phyloP scores from a whole-genome alignment of 2,113 vertebrate genomes.

The Hoplias malabaricus region DNA sequence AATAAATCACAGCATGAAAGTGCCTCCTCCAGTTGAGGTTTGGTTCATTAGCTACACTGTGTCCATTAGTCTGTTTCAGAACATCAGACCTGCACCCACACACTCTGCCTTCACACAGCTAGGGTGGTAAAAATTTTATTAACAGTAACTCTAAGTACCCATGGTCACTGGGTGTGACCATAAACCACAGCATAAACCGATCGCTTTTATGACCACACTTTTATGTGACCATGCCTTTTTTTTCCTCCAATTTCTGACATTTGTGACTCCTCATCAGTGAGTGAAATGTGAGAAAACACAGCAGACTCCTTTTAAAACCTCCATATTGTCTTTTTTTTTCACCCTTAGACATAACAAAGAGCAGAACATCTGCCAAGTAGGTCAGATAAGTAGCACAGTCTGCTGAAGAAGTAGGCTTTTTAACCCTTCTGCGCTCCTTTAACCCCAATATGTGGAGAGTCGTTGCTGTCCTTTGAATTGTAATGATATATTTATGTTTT shows the following conservation, averaged over 20 bases:
- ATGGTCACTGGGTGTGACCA: constrained; percentile 23
- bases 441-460: neutral
- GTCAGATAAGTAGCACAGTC: constrained; percentile 13
- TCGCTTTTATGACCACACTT: constrained; percentile 4
- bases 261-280: neutral
- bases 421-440: neutral
- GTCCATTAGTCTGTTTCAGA: neutral
- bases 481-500: neutral
- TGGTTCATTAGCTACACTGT: constrained; percentile 1
- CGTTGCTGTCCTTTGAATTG: neutral
- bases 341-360: constrained; percentile 30
- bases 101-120: constrained; percentile 20
- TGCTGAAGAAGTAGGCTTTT: neutral
- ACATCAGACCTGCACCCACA: neutral
- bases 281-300: neutral
- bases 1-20: too few relatives aligned
- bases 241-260: neutral
- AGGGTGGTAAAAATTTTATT: constrained; percentile 35
- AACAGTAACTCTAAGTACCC: constrained; percentile 47
- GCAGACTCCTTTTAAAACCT: neutral
- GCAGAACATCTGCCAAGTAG: constrained; percentile 3
- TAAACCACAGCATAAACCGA: constrained; percentile 27
- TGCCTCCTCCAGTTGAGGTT: constrained; percentile 11
- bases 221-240: constrained; percentile 18
- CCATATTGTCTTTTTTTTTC: neutral